Base-by-base conservation (phyloP, 2,113 vertebrate species). In the Peromyscus maniculatus region DNA sequence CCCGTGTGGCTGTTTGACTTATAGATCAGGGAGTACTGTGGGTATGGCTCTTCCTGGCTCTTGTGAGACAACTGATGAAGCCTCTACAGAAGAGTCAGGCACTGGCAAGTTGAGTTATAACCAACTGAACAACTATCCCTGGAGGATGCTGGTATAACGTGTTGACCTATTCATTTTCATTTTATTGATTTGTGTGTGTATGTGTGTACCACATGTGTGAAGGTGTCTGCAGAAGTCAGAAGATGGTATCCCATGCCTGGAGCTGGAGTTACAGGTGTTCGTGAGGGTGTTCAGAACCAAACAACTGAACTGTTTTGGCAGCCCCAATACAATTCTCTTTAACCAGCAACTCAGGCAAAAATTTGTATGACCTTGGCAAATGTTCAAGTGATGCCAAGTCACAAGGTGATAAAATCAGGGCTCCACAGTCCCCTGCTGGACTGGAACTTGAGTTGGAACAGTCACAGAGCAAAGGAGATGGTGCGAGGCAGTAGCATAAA, bases 81-180 rank as follows among this genome's bases (percentile, higher is more conserved):
- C 19, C 16, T 89, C 36, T 93, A 57, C 78, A 55, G 93, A 94
- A 96, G 62, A 97, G 31, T 95, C 84, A 55, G 55, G 36, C 89
- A 9, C 46, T 87, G 43, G 49, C 52, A 72, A 49, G 84, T 67
- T 89, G 91, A 33, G 52, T 92, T 66, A 7, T 89, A 91, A 84
- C 67, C 91, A 62, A 43, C 64, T 91, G 49, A 87, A 57, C n/a
- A 96, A 66, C 31, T 91, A 93, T 79, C 80, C 77, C 49, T 67
- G 69, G 91, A 93, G 64, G 33, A 80, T 69, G 43, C 80, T 88
- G 79, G 66, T 46, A 79, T 39, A 82, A 83, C 75, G 79, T 77
- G 94, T 93, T 93, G 89, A 24, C 28, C 49, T 19, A 36, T 52
- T 69, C 17, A 24, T 36, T 69, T 66, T 66, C 39, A 10, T 64